Base-by-base conservation (phyloP, 1,140 invertebrate genomes). In the Lineus longissimus region DNA sequence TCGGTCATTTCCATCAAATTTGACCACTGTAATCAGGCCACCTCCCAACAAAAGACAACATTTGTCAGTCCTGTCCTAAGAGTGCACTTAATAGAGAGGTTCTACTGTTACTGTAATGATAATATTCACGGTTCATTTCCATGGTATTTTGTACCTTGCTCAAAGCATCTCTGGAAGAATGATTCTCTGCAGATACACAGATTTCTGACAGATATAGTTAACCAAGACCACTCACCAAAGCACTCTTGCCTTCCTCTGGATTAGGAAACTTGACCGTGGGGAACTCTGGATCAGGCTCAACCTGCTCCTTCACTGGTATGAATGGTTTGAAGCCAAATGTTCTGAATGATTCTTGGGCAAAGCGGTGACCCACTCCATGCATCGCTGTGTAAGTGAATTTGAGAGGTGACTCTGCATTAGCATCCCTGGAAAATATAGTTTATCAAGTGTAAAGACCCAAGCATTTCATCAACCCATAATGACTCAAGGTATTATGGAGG, bases 251-350 rank as follows among this genome's bases (percentile, higher is more conserved):
- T 83, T 99, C 97, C 81, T 99, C 97, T 1, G 97, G 97, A 84
- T 99, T 99, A 0, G 97, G 97, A 84, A 95, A 98, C 73, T 88
- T 88, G 0, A 99, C 95, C 0, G 95, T 98, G 0, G 95, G 89
- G 83, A 99, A 99, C 66, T 98, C 93, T 0, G 96, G 96, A 85
- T 99, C 89, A 0, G 96, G 92, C 63, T 92, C 84, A 67, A 90
- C 79, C 73, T 83, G 82, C 70, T 94, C 88, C 61, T 84, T 78
- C 0, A 98, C 95, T 22, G 90, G 86, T 67, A 93, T 82, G 64
- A 92, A 87, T 47, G 85, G 82, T 85, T 88, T 87, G 47, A 97
- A 89, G 66, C 88, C 88, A 60, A 90, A 88, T 33, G 79, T 76
- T 70, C 89, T 82, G 73, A 98, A 93, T 6, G 91, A 89, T 69